These are phyloP conservation scores for Lemur catta DNA, from an alignment of 2,797 vertebrate genomes.

Conservation along the genomic window DNA sequence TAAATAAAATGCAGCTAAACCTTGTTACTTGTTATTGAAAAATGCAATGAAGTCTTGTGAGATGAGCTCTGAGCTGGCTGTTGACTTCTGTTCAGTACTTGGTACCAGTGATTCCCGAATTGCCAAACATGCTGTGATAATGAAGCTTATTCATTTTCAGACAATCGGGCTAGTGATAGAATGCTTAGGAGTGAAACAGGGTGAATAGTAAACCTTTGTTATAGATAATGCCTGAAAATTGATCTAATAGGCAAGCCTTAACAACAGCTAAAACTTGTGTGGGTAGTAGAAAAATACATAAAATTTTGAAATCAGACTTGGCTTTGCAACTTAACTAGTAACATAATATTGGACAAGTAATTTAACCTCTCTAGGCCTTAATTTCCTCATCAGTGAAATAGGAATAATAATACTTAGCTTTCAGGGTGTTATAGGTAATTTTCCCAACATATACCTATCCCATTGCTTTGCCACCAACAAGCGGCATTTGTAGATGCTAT, in stretches of 20 bases:
- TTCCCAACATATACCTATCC: not conserved
- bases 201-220: constrained; percentile 39
- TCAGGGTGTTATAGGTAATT: not conserved
- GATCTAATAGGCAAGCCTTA: not conserved
- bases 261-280: not conserved
- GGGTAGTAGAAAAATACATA: not conserved
- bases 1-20: not conserved
- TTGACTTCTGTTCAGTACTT: constrained; percentile 5
- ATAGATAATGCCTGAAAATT: constrained; percentile 2
- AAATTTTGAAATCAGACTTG: not conserved
- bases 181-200: constrained; percentile 29
- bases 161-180: constrained; percentile 49
- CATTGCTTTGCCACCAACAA: not conserved
- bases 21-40: not conserved
- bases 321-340: constrained; percentile 9
- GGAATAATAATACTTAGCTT: not conserved
- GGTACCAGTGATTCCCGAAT: constrained; percentile 51
- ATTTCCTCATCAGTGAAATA: not conserved
- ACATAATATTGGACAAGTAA: not conserved
- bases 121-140: constrained; percentile 14
- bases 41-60: not conserved
- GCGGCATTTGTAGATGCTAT: not conserved
- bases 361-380: not conserved
- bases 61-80: constrained; percentile 18
- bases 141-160: constrained; percentile 47